phyloP scores from a whole-genome alignment of 2,113 vertebrate species.

The Dicentrarchus labrax region DNA sequence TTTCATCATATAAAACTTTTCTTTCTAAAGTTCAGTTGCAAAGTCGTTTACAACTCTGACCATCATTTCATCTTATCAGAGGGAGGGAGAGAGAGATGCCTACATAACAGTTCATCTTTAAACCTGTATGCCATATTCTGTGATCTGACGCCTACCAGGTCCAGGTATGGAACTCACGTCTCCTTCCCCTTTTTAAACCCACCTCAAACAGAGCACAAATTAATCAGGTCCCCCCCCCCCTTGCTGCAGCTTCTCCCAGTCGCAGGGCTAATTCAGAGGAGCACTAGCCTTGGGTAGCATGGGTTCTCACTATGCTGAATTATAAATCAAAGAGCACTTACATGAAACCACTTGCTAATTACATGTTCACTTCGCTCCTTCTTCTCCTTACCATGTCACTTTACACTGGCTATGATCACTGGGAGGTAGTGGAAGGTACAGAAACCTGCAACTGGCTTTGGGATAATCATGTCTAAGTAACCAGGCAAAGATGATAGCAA shows the following conservation, averaged over 20 bases:
- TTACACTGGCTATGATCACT: constrained; percentile 64
- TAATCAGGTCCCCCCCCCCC: constrained; percentile 42
- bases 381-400: constrained; percentile 68
- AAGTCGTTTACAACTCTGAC: constrained; percentile 42
- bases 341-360: constrained; percentile 84
- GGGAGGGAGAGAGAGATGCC: constrained; percentile 7
- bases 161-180: constrained; percentile 73
- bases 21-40: constrained; percentile 34
- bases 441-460: constrained; percentile 45
- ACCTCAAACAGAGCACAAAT: constrained; percentile 77
- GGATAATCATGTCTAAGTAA: constrained; percentile 59
- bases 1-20: constrained; percentile 61
- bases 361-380: constrained; percentile 64
- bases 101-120: constrained; percentile 26
- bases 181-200: constrained; percentile 67
- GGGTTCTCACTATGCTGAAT: constrained; percentile 80
- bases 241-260: constrained; percentile 65
- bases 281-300: constrained; percentile 73
- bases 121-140: constrained; percentile 34
- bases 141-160: constrained; percentile 44
- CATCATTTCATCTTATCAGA: constrained; percentile 14
- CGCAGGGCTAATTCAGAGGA: constrained; percentile 77
- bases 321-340: constrained; percentile 86
- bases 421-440: constrained; percentile 68
- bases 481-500: constrained; percentile 64